Evolutionary conservation across 2,888 invertebrate genomes (phyloP).

Genomic region (Platycheirus albimanus): DNA sequence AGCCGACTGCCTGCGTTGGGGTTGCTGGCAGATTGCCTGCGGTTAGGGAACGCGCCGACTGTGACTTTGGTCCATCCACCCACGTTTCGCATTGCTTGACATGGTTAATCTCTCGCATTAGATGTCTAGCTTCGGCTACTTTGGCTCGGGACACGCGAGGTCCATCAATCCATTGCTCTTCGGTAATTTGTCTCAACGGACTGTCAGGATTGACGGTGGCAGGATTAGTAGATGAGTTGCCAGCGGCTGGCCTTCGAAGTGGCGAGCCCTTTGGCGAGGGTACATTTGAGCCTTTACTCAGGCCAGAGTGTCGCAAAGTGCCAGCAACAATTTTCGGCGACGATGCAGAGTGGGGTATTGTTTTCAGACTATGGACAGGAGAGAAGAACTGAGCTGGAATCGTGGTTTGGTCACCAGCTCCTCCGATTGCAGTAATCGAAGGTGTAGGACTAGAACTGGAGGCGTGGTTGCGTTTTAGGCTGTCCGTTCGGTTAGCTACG

Average conservation of each 20-base stretch:
- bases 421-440: constrained; percentile 53
- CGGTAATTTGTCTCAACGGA: constrained; percentile 84
- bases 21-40: constrained; percentile 80
- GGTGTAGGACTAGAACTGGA: constrained; percentile 75
- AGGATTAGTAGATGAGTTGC: constrained; percentile 76
- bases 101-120: constrained; percentile 90
- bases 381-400: constrained; percentile 76
- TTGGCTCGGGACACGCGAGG: constrained; percentile 93
- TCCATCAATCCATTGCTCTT: constrained; percentile 98
- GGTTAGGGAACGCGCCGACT: constrained; percentile 83
- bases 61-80: constrained; percentile 96
- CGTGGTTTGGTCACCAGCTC: constrained; percentile 56
- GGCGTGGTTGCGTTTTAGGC: constrained; percentile 77
- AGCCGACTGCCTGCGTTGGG: constrained; percentile 83
- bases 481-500: constrained; percentile 77
- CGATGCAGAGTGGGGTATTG: constrained; percentile 77
- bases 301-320: constrained; percentile 77
- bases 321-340: constrained; percentile 78
- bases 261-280: constrained; percentile 85
- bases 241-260: constrained; percentile 82
- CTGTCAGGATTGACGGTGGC: constrained; percentile 81
- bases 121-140: constrained; percentile 91
- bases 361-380: constrained; percentile 78
- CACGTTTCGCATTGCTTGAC: constrained; percentile 94
- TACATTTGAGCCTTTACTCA: constrained; percentile 81